Conservation (phyloP, 1,140 invertebrate genomes). For the Zophobas atratus region DNA sequence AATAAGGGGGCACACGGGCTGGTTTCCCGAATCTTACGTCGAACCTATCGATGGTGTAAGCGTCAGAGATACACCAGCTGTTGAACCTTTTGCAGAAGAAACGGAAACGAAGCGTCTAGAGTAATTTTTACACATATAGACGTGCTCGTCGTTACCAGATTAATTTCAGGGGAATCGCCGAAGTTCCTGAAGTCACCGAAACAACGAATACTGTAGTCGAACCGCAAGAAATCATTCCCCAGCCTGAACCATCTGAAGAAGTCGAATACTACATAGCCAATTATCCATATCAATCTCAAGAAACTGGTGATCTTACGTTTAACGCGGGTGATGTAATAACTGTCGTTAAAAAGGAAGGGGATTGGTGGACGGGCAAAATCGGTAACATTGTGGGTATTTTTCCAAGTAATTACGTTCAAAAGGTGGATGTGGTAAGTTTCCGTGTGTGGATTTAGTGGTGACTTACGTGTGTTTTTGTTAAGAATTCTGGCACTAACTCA, state of each 20-base stretch:
- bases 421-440: conserved; percentile 70
- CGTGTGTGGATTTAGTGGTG: background rate
- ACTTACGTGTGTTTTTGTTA: conserved; percentile 48
- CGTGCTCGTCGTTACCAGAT: background rate
- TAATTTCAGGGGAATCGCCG: conserved; percentile 74
- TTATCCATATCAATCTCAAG: conserved; percentile 89
- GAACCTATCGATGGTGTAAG: conserved; percentile 78
- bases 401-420: conserved; percentile 93
- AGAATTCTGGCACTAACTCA: conserved; percentile 53
- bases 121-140: conserved; percentile 57
- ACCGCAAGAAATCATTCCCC: conserved; percentile 46
- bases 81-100: conserved; percentile 51
- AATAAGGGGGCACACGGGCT: conserved; percentile 90
- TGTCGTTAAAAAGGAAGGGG: conserved; percentile 91
- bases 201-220: conserved; percentile 49
- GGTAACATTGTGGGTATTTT: conserved; percentile 87
- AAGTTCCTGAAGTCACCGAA: conserved; percentile 79
- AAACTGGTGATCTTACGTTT: conserved; percentile 93
- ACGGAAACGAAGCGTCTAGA: conserved; percentile 66
- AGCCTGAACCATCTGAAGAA: conserved; percentile 64
- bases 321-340: conserved; percentile 91
- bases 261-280: conserved; percentile 88
- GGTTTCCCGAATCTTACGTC: conserved; percentile 98
- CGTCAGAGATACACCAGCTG: conserved; percentile 55
- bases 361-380: conserved; percentile 98